Conservation (phyloP, 64 coral and sea anemone species). For the Pachyseris speciosa region DNA sequence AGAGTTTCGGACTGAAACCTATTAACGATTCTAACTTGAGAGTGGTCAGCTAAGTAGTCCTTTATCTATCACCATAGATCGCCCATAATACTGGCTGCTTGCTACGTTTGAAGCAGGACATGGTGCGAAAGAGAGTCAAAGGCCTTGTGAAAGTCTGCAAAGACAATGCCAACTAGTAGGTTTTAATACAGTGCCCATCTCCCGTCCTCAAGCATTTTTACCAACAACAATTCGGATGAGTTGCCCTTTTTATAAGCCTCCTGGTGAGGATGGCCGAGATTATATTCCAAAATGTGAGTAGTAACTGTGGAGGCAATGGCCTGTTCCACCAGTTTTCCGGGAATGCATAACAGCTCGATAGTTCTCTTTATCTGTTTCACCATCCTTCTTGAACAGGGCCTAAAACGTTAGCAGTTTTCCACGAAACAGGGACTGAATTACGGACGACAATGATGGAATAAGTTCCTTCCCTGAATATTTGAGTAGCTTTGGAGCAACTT, state of each 20-base stretch:
- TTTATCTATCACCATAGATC: constrained; percentile 32
- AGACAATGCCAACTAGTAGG: constrained; percentile 6
- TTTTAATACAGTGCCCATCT: background rate
- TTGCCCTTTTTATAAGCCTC: constrained; percentile 40
- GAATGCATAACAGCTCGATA: background rate
- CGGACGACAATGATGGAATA: no score
- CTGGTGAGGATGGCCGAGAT: background rate
- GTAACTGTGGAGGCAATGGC: constrained; percentile 5
- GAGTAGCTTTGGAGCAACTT: no score
- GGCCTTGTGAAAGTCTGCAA: constrained; percentile 54
- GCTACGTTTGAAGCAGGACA: background rate
- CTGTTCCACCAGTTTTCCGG: constrained; percentile 31
- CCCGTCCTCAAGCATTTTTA: constrained; percentile 23
- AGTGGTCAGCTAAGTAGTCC: constrained; percentile 17
- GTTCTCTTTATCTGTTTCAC: constrained; percentile 27
- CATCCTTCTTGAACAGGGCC: constrained; percentile 14
- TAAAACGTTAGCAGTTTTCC: no score
- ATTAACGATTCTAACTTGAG: constrained; percentile 12
- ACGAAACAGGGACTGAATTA: no score
- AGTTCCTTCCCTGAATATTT: no score
- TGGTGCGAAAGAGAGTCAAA: constrained; percentile 39
- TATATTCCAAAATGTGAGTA: constrained; percentile 10
- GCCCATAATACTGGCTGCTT: background rate
- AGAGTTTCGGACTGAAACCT: background rate
- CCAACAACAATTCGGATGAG: background rate